Conservation (phyloP, 2,113 vertebrate genomes). For the Tupaia tana region DNA sequence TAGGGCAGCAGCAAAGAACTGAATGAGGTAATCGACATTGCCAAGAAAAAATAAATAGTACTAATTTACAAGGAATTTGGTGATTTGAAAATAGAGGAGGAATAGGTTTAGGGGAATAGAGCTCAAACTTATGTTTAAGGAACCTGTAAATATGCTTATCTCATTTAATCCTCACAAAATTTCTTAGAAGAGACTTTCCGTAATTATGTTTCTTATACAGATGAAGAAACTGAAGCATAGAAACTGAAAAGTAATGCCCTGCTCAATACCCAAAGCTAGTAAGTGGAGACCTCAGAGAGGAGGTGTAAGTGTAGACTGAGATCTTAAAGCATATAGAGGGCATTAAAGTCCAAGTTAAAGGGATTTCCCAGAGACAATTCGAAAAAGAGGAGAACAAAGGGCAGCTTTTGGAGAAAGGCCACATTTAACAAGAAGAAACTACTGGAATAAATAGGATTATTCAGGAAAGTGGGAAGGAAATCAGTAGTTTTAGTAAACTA, state of each 20-base stretch:
- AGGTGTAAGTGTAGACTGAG: not conserved
- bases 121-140: not conserved
- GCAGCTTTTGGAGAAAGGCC: not conserved
- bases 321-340: not conserved
- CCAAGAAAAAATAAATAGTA: not conserved
- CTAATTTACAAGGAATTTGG: not conserved
- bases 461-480: not conserved
- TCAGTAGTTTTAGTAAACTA: not conserved
- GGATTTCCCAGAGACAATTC: not conserved
- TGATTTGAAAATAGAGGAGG: not conserved
- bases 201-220: not conserved
- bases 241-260: conserved; percentile 3
- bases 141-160: not conserved
- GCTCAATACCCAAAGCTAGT: not conserved
- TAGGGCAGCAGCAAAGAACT: not conserved
- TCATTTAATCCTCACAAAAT: not conserved
- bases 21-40: not conserved
- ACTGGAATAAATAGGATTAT: not conserved
- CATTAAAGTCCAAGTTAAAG: not conserved
- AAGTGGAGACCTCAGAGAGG: not conserved
- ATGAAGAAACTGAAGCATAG: not conserved
- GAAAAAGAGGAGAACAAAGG: not conserved
- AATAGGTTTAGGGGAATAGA: not conserved
- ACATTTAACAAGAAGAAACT: not conserved
- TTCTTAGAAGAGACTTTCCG: not conserved